Evolutionary conservation across 2,797 vertebrate species (phyloP), one percentile per base, ranked within the genome.

Genomic region (Zonotrichia albicollis): DNA sequence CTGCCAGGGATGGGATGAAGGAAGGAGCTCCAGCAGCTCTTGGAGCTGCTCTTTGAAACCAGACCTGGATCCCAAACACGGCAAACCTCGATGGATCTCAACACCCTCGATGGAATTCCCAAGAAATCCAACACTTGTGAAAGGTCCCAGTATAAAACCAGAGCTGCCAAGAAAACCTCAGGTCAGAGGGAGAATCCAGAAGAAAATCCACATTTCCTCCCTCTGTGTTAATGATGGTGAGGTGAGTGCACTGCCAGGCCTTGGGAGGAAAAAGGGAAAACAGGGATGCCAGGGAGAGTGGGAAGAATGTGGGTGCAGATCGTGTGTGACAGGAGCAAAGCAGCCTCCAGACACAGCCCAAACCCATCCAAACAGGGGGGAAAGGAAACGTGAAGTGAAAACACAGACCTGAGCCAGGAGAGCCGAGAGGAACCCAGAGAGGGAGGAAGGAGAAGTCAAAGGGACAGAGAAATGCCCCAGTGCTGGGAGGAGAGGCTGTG

Each of bases 151-250:
- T 6, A 5, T 3, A 36, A 57, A 65, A 40, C 2, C 3, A 42
- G 67, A 40, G 32, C 0, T 40, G 46, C 23, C 51, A 20, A 50
- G 48, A 42, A 57, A 77, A 57, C 10, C 42, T 40, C 1, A 1
- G 51, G 29, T 29, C 55, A 18, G 30, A 20, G 48, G 50, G 32
- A 40, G 50, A 46, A 46, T 4, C 45, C n/a, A 53, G 40, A 9
- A 34, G 20, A 22, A 48, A 45, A 66, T 23, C 43, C 25, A 26
- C 40, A 3, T 22, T 34, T 9, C 40, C 27, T 10, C 9, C 13
- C 27, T 19, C 16, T 6, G 5, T 0, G 0, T 5, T 25, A 38
- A 20, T 2, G 32, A 34, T 0, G 7, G 6, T 4, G 10, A 45
- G 46, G 64, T 4, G 43, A 64, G 27, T 55, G 27, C 34, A 1